Percentiles rank a stretch among this genome's conserved stretches.
Conservation (phyloP, 2,888 invertebrate species). For the Latrodectus elegans region DNA sequence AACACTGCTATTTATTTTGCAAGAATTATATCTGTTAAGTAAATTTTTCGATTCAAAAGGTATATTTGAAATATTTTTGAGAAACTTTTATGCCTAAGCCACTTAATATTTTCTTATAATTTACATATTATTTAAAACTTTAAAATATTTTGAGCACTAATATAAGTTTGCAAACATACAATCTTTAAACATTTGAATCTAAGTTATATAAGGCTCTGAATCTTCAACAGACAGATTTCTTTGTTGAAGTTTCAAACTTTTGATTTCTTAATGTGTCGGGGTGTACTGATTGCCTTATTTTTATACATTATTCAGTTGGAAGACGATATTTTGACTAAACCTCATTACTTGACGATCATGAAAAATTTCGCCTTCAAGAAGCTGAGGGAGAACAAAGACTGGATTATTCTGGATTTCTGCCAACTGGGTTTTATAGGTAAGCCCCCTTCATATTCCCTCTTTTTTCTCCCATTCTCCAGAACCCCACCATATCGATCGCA, state of each 20-base stretch:
- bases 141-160: too few relatives aligned
- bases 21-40: too few relatives aligned
- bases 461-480: slow-evolving; percentile 10
- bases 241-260: not conserved
- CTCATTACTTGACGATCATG: slow-evolving; percentile 87
- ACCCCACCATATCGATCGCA: slow-evolving; percentile 54
- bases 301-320: slow-evolving; percentile 82
- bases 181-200: too few relatives aligned
- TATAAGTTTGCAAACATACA: too few relatives aligned
- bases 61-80: too few relatives aligned
- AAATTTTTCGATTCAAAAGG: too few relatives aligned
- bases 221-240: too few relatives aligned
- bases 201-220: too few relatives aligned
- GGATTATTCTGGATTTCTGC: slow-evolving; percentile 95
- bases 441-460: slow-evolving; percentile 39
- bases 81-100: too few relatives aligned
- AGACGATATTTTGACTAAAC: slow-evolving; percentile 92
- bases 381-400: slow-evolving; percentile 83
- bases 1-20: too few relatives aligned
- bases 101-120: too few relatives aligned
- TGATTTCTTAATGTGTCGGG: not conserved
- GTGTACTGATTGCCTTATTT: slow-evolving; percentile 20
- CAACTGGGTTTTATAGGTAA: slow-evolving; percentile 88
- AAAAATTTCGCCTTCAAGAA: slow-evolving; percentile 88
- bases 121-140: too few relatives aligned